Conservation (phyloP, 2,113 vertebrate genomes). For the Myiopsitta monachus region DNA sequence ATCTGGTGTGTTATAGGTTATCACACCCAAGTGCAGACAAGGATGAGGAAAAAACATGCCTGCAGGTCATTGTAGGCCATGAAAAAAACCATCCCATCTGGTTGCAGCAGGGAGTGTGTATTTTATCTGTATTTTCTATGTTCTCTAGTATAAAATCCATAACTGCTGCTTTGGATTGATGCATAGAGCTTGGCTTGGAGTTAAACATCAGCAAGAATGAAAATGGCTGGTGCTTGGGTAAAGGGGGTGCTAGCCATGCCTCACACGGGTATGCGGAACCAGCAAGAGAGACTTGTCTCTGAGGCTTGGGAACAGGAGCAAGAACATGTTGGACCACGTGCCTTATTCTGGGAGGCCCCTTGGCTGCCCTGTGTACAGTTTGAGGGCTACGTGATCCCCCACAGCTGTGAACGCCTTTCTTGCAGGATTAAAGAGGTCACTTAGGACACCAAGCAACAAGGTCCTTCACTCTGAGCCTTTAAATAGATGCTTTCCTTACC, state of each 20-base stretch:
- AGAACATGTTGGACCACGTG: neutral
- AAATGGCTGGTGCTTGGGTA: neutral
- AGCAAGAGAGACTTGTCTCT: rapidly evolving
- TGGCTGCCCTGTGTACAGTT: constrained; percentile 33
- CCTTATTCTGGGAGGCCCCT: constrained; percentile 3
- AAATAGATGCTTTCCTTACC: constrained; percentile 40
- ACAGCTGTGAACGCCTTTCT: constrained; percentile 67
- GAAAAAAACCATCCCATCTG: neutral
- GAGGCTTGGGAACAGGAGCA: neutral
- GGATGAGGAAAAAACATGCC: neutral
- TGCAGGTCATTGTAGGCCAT: neutral
- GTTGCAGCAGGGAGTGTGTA: neutral
- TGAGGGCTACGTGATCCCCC: constrained; percentile 60
- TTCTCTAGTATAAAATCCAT: neutral
- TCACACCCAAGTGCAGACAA: neutral
- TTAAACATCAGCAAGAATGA: neutral
- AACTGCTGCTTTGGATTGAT: neutral
- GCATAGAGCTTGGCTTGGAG: neutral
- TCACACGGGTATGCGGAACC: neutral
- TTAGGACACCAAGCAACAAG: constrained; percentile 36
- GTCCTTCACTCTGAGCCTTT: constrained; percentile 42
- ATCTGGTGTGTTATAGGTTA: neutral
- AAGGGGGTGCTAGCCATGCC: neutral
- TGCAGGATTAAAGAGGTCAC: constrained; percentile 63
- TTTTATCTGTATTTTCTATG: neutral